Evolutionary conservation across 2,797 vertebrate genomes (phyloP).

Genomic region (Danio kyathit): DNA sequence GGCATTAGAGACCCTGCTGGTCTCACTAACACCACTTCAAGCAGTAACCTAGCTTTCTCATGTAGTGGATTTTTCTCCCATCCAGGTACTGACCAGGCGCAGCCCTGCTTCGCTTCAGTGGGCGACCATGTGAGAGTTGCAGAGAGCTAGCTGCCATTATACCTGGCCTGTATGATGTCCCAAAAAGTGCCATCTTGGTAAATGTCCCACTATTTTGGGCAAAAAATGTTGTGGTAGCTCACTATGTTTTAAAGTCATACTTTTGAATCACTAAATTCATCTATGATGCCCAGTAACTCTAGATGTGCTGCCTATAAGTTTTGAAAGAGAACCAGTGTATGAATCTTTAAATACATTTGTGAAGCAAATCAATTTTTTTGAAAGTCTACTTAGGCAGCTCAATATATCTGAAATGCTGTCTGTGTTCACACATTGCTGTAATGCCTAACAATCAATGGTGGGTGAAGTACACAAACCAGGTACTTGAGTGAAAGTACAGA

Average conservation of each 20-base stretch:
- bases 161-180: too few relatives aligned
- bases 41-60: too few relatives aligned
- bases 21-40: too few relatives aligned
- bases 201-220: too few relatives aligned
- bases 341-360: background rate
- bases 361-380: too few relatives aligned
- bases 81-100: too few relatives aligned
- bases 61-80: too few relatives aligned
- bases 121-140: too few relatives aligned
- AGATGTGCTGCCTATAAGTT: background rate
- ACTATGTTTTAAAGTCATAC: background rate
- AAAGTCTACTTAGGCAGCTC: background rate
- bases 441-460: background rate
- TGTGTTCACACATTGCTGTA: background rate
- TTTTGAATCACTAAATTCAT: background rate
- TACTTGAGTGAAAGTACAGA: background rate
- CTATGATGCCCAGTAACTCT: background rate
- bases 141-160: too few relatives aligned
- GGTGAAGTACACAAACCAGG: background rate
- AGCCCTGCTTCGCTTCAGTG: too few relatives aligned
- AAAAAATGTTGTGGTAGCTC: background rate
- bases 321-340: background rate
- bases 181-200: too few relatives aligned
- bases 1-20: too few relatives aligned
- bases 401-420: background rate